Percentiles rank a stretch among this genome's conserved stretches.
phyloP scores from a whole-genome alignment of 2,797 vertebrate species.

The Gila robusta region DNA sequence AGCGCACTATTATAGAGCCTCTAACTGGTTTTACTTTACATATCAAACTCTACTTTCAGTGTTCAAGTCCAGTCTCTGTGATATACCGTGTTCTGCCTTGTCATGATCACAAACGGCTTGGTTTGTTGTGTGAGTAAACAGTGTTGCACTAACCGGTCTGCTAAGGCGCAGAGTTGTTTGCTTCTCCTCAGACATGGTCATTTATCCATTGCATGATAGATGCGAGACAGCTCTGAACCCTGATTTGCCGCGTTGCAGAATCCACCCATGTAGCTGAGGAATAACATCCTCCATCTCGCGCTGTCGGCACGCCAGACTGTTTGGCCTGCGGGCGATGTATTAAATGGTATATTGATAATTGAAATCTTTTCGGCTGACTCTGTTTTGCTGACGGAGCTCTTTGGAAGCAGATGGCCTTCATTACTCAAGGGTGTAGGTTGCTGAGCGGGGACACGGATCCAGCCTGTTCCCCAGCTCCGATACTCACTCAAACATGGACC shows the following conservation, averaged over 20 bases:
- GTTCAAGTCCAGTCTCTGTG: background rate
- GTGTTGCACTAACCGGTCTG: constrained; percentile 15
- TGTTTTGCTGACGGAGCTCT: constrained; percentile 77
- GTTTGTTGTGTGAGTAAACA: constrained; percentile 26
- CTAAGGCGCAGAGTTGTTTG: constrained; percentile 19
- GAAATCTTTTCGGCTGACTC: constrained; percentile 73
- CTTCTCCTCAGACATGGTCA: constrained; percentile 48
- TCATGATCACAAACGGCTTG: constrained; percentile 29
- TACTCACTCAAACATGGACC: constrained; percentile 18
- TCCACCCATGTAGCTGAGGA: constrained; percentile 76
- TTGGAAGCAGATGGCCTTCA: constrained; percentile 75
- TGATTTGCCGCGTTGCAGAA: constrained; percentile 70
- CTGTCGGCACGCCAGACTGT: constrained; percentile 72
- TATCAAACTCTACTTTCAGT: background rate
- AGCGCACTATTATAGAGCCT: background rate
- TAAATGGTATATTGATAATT: constrained; percentile 83
- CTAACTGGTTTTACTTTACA: constrained; percentile 22
- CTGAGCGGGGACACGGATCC: constrained; percentile 14
- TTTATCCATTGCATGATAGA: constrained; percentile 75
- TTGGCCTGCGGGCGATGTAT: constrained; percentile 75
- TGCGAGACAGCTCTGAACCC: constrained; percentile 67
- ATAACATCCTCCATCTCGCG: constrained; percentile 77
- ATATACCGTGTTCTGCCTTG: background rate
- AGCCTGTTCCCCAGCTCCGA: background rate
- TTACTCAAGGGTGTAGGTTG: constrained; percentile 73